phyloP scores from a whole-genome alignment of 2,797 vertebrate species.

The Manis crassicaudata region DNA sequence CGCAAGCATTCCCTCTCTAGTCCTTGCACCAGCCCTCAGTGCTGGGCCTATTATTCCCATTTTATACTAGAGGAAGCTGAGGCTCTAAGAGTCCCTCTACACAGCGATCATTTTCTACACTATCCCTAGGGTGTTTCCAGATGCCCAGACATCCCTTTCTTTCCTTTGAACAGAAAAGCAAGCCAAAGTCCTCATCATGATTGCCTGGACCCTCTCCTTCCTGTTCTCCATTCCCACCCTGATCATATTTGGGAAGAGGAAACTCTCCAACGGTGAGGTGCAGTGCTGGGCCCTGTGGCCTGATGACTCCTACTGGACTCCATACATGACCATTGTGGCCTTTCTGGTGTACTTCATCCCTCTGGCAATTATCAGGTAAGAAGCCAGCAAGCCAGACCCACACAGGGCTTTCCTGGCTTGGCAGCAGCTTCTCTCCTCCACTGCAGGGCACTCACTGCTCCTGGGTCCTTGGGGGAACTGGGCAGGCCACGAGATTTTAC shows the following conservation, averaged over 20 bases:
- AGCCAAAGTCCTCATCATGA: constrained; percentile 85
- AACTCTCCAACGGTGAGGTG: constrained; percentile 86
- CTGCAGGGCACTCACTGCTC: not conserved
- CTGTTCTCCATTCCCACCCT: constrained; percentile 89
- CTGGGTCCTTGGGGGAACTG: not conserved
- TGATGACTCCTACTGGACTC: constrained; percentile 89
- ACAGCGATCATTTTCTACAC: not conserved
- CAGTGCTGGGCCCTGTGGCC: constrained; percentile 90
- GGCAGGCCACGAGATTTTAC: not conserved
- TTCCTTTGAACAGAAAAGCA: constrained; percentile 86
- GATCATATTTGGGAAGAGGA: constrained; percentile 88
- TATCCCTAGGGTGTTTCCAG: not conserved
- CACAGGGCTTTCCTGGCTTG: accelerated
- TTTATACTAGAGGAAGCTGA: not conserved
- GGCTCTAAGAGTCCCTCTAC: not conserved
- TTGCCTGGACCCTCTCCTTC: constrained; percentile 88
- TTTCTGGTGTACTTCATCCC: constrained; percentile 90
- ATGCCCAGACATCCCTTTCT: not conserved
- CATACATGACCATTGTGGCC: constrained; percentile 88
- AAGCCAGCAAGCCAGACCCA: not conserved
- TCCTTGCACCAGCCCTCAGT: not conserved
- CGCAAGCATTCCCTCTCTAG: not conserved
- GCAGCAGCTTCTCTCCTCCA: not conserved
- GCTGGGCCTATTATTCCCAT: no score
- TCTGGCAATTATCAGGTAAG: constrained; percentile 88